Percentiles rank a stretch among this genome's conserved stretches.
These are phyloP conservation scores for Bruchidius siliquastri DNA, from an alignment of 2,888 invertebrate species.

Conservation along the genomic window DNA sequence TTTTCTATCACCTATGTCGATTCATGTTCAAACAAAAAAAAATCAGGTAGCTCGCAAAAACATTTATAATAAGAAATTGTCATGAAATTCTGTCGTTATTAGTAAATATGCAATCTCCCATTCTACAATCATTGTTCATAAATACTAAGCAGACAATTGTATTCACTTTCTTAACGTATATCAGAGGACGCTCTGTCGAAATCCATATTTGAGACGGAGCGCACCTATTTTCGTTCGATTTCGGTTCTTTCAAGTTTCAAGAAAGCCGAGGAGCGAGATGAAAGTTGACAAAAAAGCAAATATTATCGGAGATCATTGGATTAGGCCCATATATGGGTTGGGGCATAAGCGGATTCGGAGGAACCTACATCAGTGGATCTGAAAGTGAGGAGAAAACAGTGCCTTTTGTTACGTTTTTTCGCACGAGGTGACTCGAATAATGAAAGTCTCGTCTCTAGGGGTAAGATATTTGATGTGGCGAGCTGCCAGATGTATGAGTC, in stretches of 20 bases:
- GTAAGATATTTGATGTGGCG: neutral
- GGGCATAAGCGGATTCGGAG: conserved; percentile 27
- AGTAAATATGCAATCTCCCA: neutral
- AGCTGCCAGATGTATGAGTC: no score
- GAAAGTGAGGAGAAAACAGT: conserved; percentile 22
- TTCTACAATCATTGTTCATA: neutral
- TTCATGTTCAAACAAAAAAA: no score
- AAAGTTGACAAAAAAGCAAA: conserved; percentile 32
- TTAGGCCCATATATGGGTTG: conserved; percentile 34
- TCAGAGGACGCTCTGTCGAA: neutral
- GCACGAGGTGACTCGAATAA: neutral
- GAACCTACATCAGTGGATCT: conserved; percentile 21
- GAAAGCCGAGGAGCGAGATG: conserved; percentile 3
- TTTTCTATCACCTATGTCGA: no score
- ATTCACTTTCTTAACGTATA: neutral
- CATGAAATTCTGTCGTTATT: no score
- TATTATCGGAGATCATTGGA: conserved; percentile 35
- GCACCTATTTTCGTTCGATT: conserved; percentile 10
- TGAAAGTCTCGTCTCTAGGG: neutral
- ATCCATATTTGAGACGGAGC: conserved; percentile 12
- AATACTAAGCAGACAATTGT: neutral
- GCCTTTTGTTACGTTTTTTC: neutral
- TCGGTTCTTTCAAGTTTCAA: conserved; percentile 17
- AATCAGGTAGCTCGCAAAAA: no score
- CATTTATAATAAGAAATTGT: no score